Base-by-base conservation (phyloP, 2,888 invertebrate species). In the Shargacucullia verbasci region DNA sequence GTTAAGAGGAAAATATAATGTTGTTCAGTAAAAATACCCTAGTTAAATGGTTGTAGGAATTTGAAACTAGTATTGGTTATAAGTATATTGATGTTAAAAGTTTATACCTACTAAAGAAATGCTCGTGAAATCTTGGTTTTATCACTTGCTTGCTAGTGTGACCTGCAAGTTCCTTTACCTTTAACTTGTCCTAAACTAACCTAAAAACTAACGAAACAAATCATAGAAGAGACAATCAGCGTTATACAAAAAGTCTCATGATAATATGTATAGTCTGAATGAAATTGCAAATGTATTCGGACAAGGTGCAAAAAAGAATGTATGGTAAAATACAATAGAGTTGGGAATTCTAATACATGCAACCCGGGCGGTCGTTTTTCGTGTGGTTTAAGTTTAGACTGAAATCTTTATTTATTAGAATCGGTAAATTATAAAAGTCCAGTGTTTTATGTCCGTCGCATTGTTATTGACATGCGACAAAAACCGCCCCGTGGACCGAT, bases 361-460 rank as follows among this genome's bases (percentile, higher is more conserved):
- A 83, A 85, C 85, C 85, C 90, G 89, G 94, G 94, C 89, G 94
- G 94, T 91, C 91, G 84, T 94, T 94, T 94, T 94, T 92, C 82
- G 84, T 82, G 74, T 76, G 76, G 72, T 83, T 83, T 86, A 88
- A 83, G 82, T 83, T n/a, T n/a, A 13, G 37, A 80, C 87, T 88
- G 81, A 91, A 92, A 93, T 92, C 93, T 92, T 94, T 94, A 93
- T 94, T 92, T 94, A 94, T 93, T 92, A 92, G 92, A 88, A 88
- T 86, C 88, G 82, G 87, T 88, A 91, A 90, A 90, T 89, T 91
- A 91, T 91, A 86, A 89, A 87, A 84, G 80, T 82, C 76, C 70
- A 77, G 82, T 87, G 87, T 89, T 90, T 91, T 91, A 88, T 86
- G 80, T 81, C 77, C 70, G 67, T 73, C 80, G 85, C 87, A 88